Percentiles rank a stretch among this genome's conserved stretches.
Conservation (phyloP, 1,140 invertebrate genomes). For the Episyrphus balteatus region DNA sequence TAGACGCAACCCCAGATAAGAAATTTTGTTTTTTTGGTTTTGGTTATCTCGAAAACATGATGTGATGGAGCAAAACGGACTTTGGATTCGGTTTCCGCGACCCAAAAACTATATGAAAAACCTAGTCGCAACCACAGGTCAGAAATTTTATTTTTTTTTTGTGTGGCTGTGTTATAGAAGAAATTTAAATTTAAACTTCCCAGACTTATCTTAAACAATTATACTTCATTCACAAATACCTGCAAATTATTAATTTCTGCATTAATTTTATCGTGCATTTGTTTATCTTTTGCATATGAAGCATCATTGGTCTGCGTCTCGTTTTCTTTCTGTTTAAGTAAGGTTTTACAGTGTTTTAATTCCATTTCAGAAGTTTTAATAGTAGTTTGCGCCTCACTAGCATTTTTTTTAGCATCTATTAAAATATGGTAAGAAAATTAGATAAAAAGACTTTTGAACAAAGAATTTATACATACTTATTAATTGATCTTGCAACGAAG, state of each 20-base stretch:
- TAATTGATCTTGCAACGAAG: constrained; percentile 82
- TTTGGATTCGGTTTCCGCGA: no score
- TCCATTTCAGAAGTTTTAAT: constrained; percentile 69
- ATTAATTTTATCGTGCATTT: constrained; percentile 48
- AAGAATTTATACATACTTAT: constrained; percentile 47
- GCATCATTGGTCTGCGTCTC: constrained; percentile 60
- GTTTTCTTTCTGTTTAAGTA: constrained; percentile 54
- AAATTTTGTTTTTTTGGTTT: no score
- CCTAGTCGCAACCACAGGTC: no score
- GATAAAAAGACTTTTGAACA: background rate
- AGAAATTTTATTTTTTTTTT: no score
- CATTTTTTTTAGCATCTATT: constrained; percentile 60
- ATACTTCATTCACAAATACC: no score
- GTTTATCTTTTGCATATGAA: constrained; percentile 61
- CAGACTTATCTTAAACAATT: no score
- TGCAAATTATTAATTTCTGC: constrained; percentile 43
- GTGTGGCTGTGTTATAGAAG: no score
- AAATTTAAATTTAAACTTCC: no score
- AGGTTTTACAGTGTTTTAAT: constrained; percentile 54
- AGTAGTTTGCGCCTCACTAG: constrained; percentile 67
- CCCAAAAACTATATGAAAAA: no score
- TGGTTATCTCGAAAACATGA: no score
- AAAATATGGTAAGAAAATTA: constrained; percentile 3
- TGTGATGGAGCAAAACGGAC: no score
- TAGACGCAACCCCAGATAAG: no score